phyloP scores from a whole-genome alignment of 2,113 vertebrate species.

The Vombatus ursinus region DNA sequence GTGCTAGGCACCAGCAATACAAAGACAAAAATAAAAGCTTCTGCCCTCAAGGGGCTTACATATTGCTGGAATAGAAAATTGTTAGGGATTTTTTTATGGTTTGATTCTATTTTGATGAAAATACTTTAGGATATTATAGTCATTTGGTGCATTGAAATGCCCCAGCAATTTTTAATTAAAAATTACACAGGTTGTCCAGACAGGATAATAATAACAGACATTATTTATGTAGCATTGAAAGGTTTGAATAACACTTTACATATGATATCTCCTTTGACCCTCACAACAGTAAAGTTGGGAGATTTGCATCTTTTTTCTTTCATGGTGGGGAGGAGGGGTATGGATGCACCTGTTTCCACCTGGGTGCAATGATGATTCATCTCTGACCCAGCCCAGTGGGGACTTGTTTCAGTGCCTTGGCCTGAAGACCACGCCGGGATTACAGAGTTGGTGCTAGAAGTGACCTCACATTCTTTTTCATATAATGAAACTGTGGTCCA shows the following conservation, averaged over 20 bases:
- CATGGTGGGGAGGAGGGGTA: not conserved
- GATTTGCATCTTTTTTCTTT: not conserved
- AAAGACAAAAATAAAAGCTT: not conserved
- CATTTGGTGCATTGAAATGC: slow-evolving; percentile 42
- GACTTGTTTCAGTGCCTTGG: not conserved
- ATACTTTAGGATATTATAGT: slow-evolving; percentile 33
- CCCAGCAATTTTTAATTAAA: slow-evolving; percentile 11
- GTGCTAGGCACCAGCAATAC: not conserved
- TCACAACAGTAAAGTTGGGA: not conserved
- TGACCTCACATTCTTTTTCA: not conserved
- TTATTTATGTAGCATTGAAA: not conserved
- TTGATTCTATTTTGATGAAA: slow-evolving; percentile 24
- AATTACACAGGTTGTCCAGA: not conserved
- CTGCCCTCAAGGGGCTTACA: not conserved
- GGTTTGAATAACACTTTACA: not conserved
- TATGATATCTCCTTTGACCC: not conserved
- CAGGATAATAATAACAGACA: not conserved
- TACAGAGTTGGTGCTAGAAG: not conserved
- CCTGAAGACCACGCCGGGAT: not conserved
- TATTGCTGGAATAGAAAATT: slow-evolving; percentile 33
- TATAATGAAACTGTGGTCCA: too few species aligned
- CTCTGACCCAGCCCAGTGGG: not conserved
- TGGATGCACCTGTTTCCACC: not conserved
- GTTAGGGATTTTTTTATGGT: slow-evolving; percentile 21
- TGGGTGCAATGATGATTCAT: not conserved